Evolutionary conservation across 1,140 invertebrate genomes (phyloP).

Genomic region (Choristoneura fumiferana): DNA sequence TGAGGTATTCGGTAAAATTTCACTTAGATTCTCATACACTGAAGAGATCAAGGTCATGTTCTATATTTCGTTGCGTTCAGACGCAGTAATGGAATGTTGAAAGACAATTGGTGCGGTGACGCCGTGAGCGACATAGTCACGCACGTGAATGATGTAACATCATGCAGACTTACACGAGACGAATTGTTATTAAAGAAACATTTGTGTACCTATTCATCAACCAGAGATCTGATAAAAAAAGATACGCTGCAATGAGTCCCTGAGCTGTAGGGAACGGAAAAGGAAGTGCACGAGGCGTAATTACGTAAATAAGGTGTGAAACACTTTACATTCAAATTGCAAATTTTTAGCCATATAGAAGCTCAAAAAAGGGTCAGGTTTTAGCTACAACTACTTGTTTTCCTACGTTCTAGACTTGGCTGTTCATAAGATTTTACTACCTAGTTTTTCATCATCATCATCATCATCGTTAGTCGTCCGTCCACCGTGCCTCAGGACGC

Average conservation of each 20-base stretch:
- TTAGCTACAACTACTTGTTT: no score
- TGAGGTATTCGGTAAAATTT: neutral
- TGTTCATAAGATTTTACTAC: no score
- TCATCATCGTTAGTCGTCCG: no score
- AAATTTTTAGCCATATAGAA: no score
- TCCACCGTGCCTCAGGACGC: no score
- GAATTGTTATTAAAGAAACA: conserved; percentile 51
- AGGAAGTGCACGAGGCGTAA: neutral
- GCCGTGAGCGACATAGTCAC: conserved; percentile 21
- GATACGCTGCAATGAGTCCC: conserved; percentile 1
- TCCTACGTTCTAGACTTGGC: no score
- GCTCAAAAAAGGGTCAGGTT: no score
- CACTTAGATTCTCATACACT: neutral
- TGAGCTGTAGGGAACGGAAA: neutral
- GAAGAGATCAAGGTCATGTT: neutral
- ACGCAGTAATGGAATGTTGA: conserved; percentile 35
- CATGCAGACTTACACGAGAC: conserved; percentile 58
- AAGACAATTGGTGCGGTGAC: conserved; percentile 14
- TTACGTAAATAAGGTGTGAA: neutral
- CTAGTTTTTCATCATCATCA: no score
- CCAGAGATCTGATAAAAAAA: conserved; percentile 26
- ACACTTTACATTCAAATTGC: no score
- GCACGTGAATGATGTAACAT: conserved; percentile 62
- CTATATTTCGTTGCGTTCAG: conserved; percentile 1
- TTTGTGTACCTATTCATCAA: conserved; percentile 35